These are phyloP conservation scores for Gasteruption jaculator DNA, from an alignment of 2,888 invertebrate species.

Conservation along the genomic window DNA sequence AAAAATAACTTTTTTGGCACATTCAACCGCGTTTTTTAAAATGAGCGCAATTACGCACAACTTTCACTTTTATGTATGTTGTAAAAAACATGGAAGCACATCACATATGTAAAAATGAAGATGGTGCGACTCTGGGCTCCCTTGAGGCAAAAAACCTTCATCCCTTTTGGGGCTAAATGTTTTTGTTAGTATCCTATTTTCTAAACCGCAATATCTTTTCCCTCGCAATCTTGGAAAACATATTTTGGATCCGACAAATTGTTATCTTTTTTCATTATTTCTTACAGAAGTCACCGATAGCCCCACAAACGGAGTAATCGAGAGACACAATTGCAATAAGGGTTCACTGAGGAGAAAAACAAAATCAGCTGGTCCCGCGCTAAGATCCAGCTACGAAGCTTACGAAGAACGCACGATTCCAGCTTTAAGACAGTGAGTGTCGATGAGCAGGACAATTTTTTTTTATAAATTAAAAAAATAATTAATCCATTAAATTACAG, in stretches of 20 bases:
- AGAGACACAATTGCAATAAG: slow-evolving; percentile 45
- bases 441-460: slow-evolving; percentile 2
- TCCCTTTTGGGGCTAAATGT: no score
- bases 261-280: slow-evolving; percentile 1
- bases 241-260: not conserved
- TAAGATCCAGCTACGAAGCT: slow-evolving; percentile 70
- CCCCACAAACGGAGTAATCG: slow-evolving; percentile 53
- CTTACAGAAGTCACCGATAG: slow-evolving; percentile 48
- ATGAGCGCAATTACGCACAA: no score
- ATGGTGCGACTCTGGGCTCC: no score
- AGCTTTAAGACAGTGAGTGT: slow-evolving; percentile 75
- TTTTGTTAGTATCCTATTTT: not conserved
- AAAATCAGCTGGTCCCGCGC: slow-evolving; percentile 46
- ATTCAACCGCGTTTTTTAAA: no score
- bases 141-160: no score
- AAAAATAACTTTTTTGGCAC: no score
- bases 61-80: no score
- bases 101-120: no score
- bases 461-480: not conserved
- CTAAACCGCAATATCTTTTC: not conserved
- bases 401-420: slow-evolving; percentile 85
- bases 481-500: slow-evolving; percentile 50
- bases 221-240: not conserved
- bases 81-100: no score
- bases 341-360: slow-evolving; percentile 61